Evolutionary conservation across 1,140 invertebrate species (phyloP).

Genomic region (Ladona fulva): DNA sequence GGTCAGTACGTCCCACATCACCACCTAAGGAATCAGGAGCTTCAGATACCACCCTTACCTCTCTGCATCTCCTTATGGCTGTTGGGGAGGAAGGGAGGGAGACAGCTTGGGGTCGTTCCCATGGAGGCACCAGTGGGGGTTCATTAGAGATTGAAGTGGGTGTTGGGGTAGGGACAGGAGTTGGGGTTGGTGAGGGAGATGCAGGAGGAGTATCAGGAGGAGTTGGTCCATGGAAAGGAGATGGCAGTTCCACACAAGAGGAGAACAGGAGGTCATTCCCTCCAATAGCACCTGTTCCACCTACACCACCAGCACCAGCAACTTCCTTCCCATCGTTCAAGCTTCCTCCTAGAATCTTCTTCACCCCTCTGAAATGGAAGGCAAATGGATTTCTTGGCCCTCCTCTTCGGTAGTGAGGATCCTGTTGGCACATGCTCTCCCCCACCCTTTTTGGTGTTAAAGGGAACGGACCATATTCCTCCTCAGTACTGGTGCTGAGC

Average conservation of each 20-base stretch:
- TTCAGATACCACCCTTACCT: constrained; percentile 25
- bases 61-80: constrained; percentile 31
- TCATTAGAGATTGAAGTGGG: background rate
- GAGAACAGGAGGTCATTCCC: constrained; percentile 49
- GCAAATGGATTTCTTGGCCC: constrained; percentile 57
- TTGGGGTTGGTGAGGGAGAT: constrained; percentile 14
- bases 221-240: constrained; percentile 33
- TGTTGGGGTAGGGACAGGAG: background rate
- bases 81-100: constrained; percentile 28
- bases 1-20: background rate
- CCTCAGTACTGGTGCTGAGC: constrained; percentile 23
- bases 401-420: constrained; percentile 64
- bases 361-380: constrained; percentile 57
- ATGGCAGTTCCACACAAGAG: constrained; percentile 63
- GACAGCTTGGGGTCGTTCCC: constrained; percentile 15
- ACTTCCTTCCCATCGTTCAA: constrained; percentile 29
- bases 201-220: constrained; percentile 18
- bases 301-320: constrained; percentile 23
- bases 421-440: constrained; percentile 66
- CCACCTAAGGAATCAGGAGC: constrained; percentile 14
- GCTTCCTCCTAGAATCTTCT: constrained; percentile 59
- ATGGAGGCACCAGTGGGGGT: background rate
- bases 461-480: background rate
- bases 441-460: constrained; percentile 51
- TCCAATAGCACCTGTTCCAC: constrained; percentile 29